Evolutionary conservation across 2,888 invertebrate species (phyloP), one percentile per base, ranked within the genome.

Genomic region (Serrognathus titanus): DNA sequence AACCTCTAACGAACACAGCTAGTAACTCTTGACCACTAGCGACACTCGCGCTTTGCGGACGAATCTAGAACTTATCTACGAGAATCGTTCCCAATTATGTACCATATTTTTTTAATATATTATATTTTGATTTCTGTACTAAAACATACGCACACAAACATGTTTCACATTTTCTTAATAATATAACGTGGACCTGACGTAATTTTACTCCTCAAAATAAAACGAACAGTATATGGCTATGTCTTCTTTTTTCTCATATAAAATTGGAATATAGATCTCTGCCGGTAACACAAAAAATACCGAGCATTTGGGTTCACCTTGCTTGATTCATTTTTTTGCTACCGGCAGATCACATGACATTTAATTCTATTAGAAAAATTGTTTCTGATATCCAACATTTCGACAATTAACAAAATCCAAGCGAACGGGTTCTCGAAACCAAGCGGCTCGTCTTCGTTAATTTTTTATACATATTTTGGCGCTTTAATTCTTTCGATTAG

Each of bases 141-240:
- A 77, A 75, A 76, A 77, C 73, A 75, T 75, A 74, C 74, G 72
- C 73, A 76, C 75, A 75, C 72, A 74, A 74, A 75, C 72, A 73
- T 66, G 69, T 69, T 72, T 72, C 72, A 75, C 70, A 70, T 67
- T 68, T 69, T 71, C 66, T 70, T 72, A 71, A 68, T 67, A 66
- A 66, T 71, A 71, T 66, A 66, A 68, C 65, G 69, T 71, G 71
- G 68, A 72, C 71, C 68, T 71, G 69, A 68, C 67, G 68, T 55
- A 50, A 50, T 13, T 11, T 20, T 16, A 16, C 13, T 43, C 16
- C 20, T 20, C 9, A 43, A 40, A 12, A 40, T 40, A 40, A 12
- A 43, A 43, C 3, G 20, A 12, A 43, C 20, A 13, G 16, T 16
- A 43, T 43, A 11, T 13, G 43, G 43, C n/a, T 41, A 16, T 20